Evolutionary conservation across 2,797 vertebrate species (phyloP).

Genomic region (Nyctibius grandis): DNA sequence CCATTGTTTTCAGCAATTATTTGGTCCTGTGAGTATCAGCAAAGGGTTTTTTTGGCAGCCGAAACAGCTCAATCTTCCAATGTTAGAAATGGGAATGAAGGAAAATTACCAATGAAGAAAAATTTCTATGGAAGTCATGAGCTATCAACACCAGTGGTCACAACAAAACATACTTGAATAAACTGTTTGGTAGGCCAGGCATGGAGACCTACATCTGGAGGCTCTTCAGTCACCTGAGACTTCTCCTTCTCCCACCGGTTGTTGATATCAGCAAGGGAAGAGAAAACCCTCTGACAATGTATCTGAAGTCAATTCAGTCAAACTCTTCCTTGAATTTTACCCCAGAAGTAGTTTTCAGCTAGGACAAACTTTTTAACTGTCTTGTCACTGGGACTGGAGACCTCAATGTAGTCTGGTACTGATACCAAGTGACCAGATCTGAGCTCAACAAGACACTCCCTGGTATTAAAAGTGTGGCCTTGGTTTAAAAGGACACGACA

Average conservation of each 20-base stretch:
- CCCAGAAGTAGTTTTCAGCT: neutral
- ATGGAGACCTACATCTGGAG: neutral
- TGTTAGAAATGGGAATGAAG: neutral
- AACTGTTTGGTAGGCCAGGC: neutral
- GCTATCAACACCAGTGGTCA: neutral
- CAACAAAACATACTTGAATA: neutral
- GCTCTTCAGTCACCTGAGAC: neutral
- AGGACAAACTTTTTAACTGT: neutral
- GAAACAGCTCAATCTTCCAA: neutral
- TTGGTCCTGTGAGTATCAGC: neutral
- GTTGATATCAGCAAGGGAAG: neutral
- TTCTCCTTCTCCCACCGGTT: neutral
- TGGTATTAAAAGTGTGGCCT: neutral
- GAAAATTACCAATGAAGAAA: neutral
- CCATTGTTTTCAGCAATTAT: neutral
- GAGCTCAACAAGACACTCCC: neutral
- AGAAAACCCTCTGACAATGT: neutral
- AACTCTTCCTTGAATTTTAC: neutral
- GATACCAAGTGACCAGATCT: neutral
- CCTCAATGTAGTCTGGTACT: neutral
- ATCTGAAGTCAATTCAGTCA: neutral
- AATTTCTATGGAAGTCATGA: neutral
- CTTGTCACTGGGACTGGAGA: neutral
- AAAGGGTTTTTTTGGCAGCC: neutral
- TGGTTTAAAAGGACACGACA: rapidly evolving